Conservation (phyloP, 2,888 invertebrate genomes). For the Subacronicta megacephala region DNA sequence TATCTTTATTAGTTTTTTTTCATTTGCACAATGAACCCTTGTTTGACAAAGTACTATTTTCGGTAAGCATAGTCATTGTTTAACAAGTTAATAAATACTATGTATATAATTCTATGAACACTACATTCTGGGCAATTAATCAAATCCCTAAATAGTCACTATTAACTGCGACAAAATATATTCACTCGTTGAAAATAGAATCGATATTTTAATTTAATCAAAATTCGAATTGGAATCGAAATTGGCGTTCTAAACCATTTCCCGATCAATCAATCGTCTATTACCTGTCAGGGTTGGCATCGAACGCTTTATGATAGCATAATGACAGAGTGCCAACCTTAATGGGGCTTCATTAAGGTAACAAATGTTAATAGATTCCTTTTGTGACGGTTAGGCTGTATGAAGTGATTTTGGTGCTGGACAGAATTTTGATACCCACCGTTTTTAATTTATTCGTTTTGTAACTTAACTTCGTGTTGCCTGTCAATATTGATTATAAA, state of each 20-base stretch:
- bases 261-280: conserved; percentile 53
- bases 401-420: conserved; percentile 33
- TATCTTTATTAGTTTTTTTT: conserved; percentile 10
- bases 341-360: conserved; percentile 51
- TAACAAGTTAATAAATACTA: too few relatives aligned
- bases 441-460: background rate
- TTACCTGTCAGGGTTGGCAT: conserved; percentile 55
- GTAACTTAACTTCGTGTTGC: background rate
- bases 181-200: conserved; percentile 31
- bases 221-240: conserved; percentile 43
- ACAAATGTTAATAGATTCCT: conserved; percentile 51
- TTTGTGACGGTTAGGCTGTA: conserved; percentile 27
- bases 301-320: conserved; percentile 39
- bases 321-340: conserved; percentile 50
- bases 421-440: background rate
- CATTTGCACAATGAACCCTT: background rate
- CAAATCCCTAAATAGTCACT: conserved; percentile 19
- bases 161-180: conserved; percentile 21
- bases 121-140: conserved; percentile 5
- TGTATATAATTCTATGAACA: too few relatives aligned
- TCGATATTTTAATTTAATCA: conserved; percentile 52
- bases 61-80: too few relatives aligned
- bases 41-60: background rate
- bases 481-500: too few relatives aligned
- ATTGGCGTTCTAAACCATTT: conserved; percentile 55